Conservation (phyloP, 2,797 vertebrate species). For the Miichthys miiuy region DNA sequence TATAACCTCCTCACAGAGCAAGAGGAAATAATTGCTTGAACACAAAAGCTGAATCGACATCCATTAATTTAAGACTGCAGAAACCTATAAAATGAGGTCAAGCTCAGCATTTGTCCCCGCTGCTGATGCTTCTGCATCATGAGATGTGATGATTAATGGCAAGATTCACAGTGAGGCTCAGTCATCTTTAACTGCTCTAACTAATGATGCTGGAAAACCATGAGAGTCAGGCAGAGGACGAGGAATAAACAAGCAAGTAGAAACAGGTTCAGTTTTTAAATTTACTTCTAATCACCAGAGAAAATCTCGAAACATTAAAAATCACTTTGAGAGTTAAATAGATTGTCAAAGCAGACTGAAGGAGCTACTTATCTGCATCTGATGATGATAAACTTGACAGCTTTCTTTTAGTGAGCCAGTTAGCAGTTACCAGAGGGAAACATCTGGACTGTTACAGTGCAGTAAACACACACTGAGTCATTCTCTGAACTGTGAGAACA, state of each 20-base stretch:
- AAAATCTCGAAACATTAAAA: background rate
- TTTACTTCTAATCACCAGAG: background rate
- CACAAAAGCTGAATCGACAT: constrained; percentile 31
- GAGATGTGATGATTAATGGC: constrained; percentile 35
- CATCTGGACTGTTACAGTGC: constrained; percentile 59
- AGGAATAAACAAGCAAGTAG: background rate
- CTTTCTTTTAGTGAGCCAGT: constrained; percentile 23
- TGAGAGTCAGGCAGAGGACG: background rate
- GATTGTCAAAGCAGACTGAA: background rate
- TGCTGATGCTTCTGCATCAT: constrained; percentile 20
- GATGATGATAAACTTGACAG: constrained; percentile 14
- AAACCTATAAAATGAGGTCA: constrained; percentile 59
- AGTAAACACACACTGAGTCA: constrained; percentile 56
- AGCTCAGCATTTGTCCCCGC: background rate
- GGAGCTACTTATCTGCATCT: background rate
- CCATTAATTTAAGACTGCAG: constrained; percentile 30
- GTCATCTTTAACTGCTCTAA: constrained; percentile 12
- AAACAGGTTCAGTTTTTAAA: background rate
- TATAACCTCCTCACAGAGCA: constrained; percentile 1
- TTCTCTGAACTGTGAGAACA: constrained; percentile 63
- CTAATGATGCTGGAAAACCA: constrained; percentile 9
- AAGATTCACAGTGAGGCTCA: constrained; percentile 14
- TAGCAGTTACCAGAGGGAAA: constrained; percentile 47
- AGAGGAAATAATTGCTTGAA: constrained; percentile 28
- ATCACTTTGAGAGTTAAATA: background rate